These are phyloP conservation scores for Myopa testacea DNA, from an alignment of 2,888 invertebrate genomes.

Conservation along the genomic window DNA sequence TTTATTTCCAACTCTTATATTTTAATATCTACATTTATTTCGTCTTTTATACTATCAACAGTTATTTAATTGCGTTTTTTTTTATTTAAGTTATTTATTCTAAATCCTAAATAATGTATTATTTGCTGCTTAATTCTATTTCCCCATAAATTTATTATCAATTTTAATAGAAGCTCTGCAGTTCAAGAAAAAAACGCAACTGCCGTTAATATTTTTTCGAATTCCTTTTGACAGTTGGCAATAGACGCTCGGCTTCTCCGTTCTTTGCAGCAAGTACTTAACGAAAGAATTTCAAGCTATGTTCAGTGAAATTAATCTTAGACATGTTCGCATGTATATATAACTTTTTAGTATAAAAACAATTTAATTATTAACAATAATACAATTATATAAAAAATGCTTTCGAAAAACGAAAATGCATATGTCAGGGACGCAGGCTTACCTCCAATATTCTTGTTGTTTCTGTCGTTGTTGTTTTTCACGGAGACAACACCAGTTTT, in stretches of 20 bases:
- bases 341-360: too few species aligned
- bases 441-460: too few species aligned
- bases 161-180: conserved; percentile 29
- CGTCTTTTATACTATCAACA: not conserved
- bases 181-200: conserved; percentile 45
- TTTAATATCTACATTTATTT: not conserved
- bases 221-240: conserved; percentile 47
- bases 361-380: too few species aligned
- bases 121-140: conserved; percentile 34
- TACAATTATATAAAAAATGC: too few species aligned
- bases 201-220: conserved; percentile 50
- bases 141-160: conserved; percentile 21
- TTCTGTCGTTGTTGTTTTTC: too few species aligned
- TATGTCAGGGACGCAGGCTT: too few species aligned
- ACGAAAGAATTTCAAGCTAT: not conserved
- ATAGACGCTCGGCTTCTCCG: conserved; percentile 20
- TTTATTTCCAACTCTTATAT: not conserved
- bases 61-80: not conserved
- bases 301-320: too few species aligned
- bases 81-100: not conserved
- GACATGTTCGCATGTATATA: too few species aligned
- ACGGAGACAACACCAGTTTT: too few species aligned
- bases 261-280: conserved; percentile 13
- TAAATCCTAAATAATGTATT: conserved; percentile 12
- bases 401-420: too few species aligned